These are phyloP conservation scores for Cephus runcator DNA, from an alignment of 2,888 invertebrate species.

Conservation along the genomic window DNA sequence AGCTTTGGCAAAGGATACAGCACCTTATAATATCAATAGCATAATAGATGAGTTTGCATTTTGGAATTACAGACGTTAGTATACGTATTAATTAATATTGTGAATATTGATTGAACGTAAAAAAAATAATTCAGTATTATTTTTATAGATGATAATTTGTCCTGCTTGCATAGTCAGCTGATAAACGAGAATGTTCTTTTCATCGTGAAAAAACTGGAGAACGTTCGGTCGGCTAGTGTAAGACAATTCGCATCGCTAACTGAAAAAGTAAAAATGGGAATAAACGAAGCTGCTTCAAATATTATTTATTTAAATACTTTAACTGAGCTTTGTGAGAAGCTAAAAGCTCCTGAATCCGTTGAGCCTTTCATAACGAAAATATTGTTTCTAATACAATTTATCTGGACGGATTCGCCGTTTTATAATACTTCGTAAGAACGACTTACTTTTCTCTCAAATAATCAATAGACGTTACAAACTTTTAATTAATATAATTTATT, in stretches of 20 bases:
- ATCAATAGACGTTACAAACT: not conserved
- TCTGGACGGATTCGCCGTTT: slow-evolving; percentile 70
- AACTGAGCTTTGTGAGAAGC: slow-evolving; percentile 64
- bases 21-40: slow-evolving; percentile 40
- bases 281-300: slow-evolving; percentile 68
- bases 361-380: slow-evolving; percentile 65
- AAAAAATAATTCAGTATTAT: not conserved
- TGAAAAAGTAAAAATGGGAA: slow-evolving; percentile 40
- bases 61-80: slow-evolving; percentile 64
- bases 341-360: slow-evolving; percentile 65
- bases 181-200: slow-evolving; percentile 43
- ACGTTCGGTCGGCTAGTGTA: slow-evolving; percentile 52
- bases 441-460: slow-evolving; percentile 2
- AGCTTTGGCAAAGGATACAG: slow-evolving; percentile 48
- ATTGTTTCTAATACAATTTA: slow-evolving; percentile 67
- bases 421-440: slow-evolving; percentile 63
- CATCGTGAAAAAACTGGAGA: slow-evolving; percentile 52
- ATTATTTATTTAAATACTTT: slow-evolving; percentile 67
- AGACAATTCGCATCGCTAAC: slow-evolving; percentile 47
- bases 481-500: not conserved
- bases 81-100: not conserved
- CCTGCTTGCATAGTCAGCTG: slow-evolving; percentile 55
- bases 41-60: slow-evolving; percentile 60
- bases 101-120: not conserved
- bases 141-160: slow-evolving; percentile 58